Percentiles rank a stretch among this genome's conserved stretches.
Evolutionary conservation across 2,113 vertebrate species (phyloP).

Genomic region (Brienomyrus longianalis): DNA sequence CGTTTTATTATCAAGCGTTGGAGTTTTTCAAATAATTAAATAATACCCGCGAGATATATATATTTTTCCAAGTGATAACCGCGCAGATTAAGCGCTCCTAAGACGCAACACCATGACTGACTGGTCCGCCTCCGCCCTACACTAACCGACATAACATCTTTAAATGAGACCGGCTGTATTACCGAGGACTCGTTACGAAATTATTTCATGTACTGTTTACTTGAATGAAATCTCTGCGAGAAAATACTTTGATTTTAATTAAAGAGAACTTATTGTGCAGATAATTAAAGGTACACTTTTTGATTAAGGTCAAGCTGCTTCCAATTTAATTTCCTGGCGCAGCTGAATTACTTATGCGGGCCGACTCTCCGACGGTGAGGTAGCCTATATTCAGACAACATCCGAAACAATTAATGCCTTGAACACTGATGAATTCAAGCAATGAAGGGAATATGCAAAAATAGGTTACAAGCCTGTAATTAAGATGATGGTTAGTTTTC

Average conservation of each 20-base stretch:
- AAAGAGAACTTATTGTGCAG: constrained; percentile 19
- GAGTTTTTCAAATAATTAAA: not conserved
- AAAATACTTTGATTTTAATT: constrained; percentile 10
- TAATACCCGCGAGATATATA: not conserved
- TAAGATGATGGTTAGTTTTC: not conserved
- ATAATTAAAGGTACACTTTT: constrained; percentile 20
- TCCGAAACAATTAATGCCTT: constrained; percentile 12
- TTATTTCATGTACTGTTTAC: not conserved
- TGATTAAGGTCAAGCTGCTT: constrained; percentile 24
- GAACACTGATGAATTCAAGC: constrained; percentile 3
- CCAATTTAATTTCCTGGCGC: constrained; percentile 6
- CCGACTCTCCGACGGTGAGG: not conserved
- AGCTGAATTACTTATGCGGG: constrained; percentile 17
- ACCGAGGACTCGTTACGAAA: not conserved
- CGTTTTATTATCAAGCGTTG: not conserved
- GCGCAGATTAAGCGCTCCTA: not conserved
- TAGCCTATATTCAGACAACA: constrained; percentile 1
- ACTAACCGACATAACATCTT: not conserved
- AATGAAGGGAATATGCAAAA: not conserved
- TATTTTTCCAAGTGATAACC: not conserved
- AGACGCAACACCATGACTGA: not conserved
- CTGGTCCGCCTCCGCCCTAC: not conserved
- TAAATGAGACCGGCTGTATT: not conserved
- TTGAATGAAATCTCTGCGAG: not conserved
- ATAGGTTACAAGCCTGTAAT: constrained; percentile 2